Percentiles rank a stretch among this genome's conserved stretches.
These are phyloP conservation scores for Aptenodytes forsteri DNA, from an alignment of 2,113 vertebrate species.

Conservation along the genomic window DNA sequence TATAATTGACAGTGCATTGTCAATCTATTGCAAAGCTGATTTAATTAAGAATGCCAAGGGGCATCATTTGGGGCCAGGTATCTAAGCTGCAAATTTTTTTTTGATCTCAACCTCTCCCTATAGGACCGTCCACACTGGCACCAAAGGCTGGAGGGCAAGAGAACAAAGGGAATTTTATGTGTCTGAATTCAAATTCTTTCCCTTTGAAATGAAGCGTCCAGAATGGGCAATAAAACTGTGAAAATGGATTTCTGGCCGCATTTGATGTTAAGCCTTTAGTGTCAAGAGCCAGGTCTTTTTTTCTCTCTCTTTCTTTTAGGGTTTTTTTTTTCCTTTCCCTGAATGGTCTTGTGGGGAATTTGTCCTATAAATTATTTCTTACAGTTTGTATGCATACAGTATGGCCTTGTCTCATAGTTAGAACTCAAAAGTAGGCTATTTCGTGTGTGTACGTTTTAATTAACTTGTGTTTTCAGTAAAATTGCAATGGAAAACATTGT, in stretches of 20 bases:
- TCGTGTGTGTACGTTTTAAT: background rate
- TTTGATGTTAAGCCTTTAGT: conserved; percentile 98
- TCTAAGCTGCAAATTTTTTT: conserved; percentile 77
- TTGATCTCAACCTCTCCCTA: conserved; percentile 87
- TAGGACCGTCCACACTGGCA: conserved; percentile 87
- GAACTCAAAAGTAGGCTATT: conserved; percentile 25
- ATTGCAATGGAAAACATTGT: background rate
- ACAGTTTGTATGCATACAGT: conserved; percentile 34
- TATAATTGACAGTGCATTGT: conserved; percentile 91
- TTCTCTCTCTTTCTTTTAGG: conserved; percentile 46
- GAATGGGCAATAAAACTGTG: conserved; percentile 92
- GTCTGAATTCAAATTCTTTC: conserved; percentile 88
- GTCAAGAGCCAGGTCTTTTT: conserved; percentile 83
- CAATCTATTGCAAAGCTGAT: conserved; percentile 82
- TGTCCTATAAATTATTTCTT: conserved; percentile 74
- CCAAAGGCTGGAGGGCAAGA: conserved; percentile 91
- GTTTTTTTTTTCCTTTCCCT: conserved; percentile 9
- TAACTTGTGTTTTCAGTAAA: conserved; percentile 28
- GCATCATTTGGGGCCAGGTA: conserved; percentile 91
- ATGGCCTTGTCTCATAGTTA: conserved; percentile 34
- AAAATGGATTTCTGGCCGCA: conserved; percentile 94
- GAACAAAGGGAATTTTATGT: conserved; percentile 90
- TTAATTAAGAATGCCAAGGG: conserved; percentile 93
- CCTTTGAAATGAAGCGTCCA: conserved; percentile 88
- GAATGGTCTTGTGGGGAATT: conserved; percentile 71